Evolutionary conservation across 2,113 vertebrate genomes (phyloP).

Genomic region (Rousettus leschenaultii): DNA sequence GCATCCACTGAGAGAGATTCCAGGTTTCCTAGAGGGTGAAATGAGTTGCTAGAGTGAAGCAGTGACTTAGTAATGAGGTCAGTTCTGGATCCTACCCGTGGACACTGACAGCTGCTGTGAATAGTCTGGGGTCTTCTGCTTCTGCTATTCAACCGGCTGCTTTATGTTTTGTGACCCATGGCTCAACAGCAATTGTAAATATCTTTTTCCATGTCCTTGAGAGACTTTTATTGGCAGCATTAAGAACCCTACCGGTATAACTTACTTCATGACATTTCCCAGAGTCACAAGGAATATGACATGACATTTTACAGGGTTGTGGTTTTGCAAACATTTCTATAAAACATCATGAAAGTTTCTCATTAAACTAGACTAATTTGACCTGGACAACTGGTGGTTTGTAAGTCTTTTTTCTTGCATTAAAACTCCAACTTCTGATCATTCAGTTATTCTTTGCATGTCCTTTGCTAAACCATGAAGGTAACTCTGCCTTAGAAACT

Average conservation of each 20-base stretch:
- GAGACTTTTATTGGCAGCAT: constrained; percentile 51
- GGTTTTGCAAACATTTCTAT: constrained; percentile 52
- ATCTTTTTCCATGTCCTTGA: constrained; percentile 16
- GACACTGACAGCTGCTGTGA: constrained; percentile 19
- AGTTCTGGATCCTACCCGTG: background rate
- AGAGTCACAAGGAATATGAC: constrained; percentile 54
- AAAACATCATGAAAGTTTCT: constrained; percentile 55
- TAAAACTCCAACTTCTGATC: background rate
- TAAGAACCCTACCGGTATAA: constrained; percentile 38
- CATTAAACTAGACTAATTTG: constrained; percentile 47
- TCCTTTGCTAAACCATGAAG: background rate
- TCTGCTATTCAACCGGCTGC: constrained; percentile 16
- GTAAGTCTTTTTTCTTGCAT: constrained; percentile 20
- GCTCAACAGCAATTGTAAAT: constrained; percentile 44
- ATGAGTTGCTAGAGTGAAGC: constrained; percentile 3
- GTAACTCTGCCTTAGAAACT: background rate
- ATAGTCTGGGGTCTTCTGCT: constrained; percentile 8
- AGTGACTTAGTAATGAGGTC: constrained; percentile 38
- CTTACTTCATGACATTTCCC: constrained; percentile 63
- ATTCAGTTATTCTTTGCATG: background rate
- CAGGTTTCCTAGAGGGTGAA: background rate
- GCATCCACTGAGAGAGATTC: background rate
- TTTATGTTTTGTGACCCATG: constrained; percentile 64
- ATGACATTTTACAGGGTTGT: constrained; percentile 40
- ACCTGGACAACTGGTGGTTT: background rate